Evolutionary conservation across 2,113 vertebrate genomes (phyloP).

Genomic region (Trematocara macrostoma): DNA sequence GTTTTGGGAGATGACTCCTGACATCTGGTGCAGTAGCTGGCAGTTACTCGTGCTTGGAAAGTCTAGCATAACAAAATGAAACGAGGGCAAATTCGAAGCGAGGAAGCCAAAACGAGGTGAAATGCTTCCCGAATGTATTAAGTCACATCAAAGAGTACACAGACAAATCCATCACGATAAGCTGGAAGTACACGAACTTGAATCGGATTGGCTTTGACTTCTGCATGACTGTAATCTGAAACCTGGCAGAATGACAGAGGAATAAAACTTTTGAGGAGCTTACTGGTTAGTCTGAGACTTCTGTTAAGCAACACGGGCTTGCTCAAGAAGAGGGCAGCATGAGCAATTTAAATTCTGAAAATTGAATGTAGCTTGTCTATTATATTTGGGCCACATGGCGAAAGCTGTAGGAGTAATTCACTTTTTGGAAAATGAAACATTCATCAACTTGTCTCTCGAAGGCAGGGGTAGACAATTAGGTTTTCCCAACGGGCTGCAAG

Average conservation of each 20-base stretch:
- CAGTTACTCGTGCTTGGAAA: slow-evolving; percentile 20
- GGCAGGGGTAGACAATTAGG: not conserved
- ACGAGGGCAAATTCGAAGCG: slow-evolving; percentile 6
- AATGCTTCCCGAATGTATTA: slow-evolving; percentile 35
- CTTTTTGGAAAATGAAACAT: not conserved
- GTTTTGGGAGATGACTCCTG: not conserved
- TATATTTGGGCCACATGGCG: not conserved
- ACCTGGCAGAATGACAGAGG: slow-evolving; percentile 18
- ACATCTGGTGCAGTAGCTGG: slow-evolving; percentile 8
- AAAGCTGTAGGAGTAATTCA: not conserved
- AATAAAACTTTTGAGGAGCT: not conserved
- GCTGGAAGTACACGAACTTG: not conserved
- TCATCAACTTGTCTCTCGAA: not conserved
- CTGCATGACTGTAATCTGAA: not conserved
- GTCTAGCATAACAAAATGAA: slow-evolving; percentile 16
- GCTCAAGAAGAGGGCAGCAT: not conserved
- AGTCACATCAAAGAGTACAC: slow-evolving; percentile 40
- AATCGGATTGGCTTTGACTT: slow-evolving; percentile 48
- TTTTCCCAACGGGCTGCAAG: not conserved
- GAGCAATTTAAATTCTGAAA: not conserved
- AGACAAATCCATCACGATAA: slow-evolving; percentile 44
- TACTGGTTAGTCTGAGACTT: not conserved
- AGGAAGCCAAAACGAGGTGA: slow-evolving; percentile 27
- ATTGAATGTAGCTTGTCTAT: not conserved
- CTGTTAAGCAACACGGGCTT: not conserved